Base-by-base conservation (phyloP, 53 echinoderm and acorn worm genomes). In the Echinometra lucunter region DNA sequence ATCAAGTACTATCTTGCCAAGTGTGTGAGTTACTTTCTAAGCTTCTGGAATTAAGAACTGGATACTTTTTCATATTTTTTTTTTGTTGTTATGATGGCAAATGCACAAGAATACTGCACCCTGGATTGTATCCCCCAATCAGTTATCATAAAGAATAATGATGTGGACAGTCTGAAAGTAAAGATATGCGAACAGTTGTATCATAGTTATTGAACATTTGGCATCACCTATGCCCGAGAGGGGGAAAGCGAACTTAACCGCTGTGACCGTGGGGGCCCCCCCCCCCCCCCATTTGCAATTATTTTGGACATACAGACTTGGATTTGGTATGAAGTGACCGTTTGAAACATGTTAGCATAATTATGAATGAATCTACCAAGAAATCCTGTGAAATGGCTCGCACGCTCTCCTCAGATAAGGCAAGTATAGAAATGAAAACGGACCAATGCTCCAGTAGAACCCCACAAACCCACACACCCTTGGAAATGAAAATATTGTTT, bases 1-100 rank as follows among this genome's bases (percentile, higher is more conserved):
- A 47, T 49, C 49, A 85, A 85, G 85, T 85, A 85, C 85, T 85
- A 85, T 85, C 85, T 85, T 85, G 85, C 85, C 85, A 49, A 53
- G 85, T 85, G 85, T 85, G 85, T 85, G 85, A 85, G n/a, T 85
- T 78, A 40, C 23, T 78, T 78, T 78, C 78, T 78, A 19, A 21
- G n/a, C 47, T 45, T 47, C n/a, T 85, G 28, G 85, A 28, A 85
- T 47, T 49, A 28, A 47, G n/a, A 27, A 21, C 47, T 85, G 45
- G 49, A 47, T 85, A 35, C 49, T 49, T 49, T 85, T 85, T 47
- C 85, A 47, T 12, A 47, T 4, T 75, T 42, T 42, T 7, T 38
- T 40, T 78, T 19, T 38, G 38, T 75, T 37, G 37, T 11, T 35
- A 19, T 35, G 13, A 40, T 38, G 40, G 21, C 42, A 42, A 74